Evolutionary conservation across 2,888 invertebrate species (phyloP), one percentile per base, ranked within the genome.

Genomic region (Leptinotarsa peninsularis): DNA sequence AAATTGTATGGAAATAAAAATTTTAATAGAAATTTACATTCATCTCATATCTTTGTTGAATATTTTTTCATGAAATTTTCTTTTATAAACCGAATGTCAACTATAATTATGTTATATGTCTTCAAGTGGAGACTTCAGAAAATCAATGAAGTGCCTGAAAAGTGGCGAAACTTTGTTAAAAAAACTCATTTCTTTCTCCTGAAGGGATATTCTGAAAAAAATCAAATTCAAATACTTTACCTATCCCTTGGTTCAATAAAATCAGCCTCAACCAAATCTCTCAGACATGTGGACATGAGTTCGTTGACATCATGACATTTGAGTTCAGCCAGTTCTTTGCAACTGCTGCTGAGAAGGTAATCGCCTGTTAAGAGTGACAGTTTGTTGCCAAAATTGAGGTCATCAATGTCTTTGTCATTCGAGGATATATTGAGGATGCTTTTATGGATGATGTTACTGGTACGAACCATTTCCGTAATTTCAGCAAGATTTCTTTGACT

Each of bases 401-500:
- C 96, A 76, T 90, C 88, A 4, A 89, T 89, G 72, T 90, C 89
- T 0, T 89, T 89, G 56, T 89, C 85, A 0, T 80, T 70, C 5
- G 91, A 89, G 81, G 93, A 92, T 85, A 96, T 91, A 87, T 97
- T 96, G 49, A 97, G 93, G 72, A 98, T 90, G n/a, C 93, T 84
- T 78, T 85, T 86, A 89, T 98, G 98, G 33, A 98, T 94, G 78
- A 96, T 89, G 86, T 96, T 94, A 17, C 97, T 96, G 0, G 96
- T 97, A 71, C 96, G 92, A 78, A 98, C 96, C 96, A 98, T 97
- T 90, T 98, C 98, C 0, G 96, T 96, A 43, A 98, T 95, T 89
- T 98, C 98, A 0, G 98, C 98, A 67, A 98, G 88, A 2, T 94
- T 94, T 78, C 96, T 91, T 88, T 97, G 97, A 79, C 95, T 95